Evolutionary conservation across 2,888 invertebrate genomes (phyloP).

Genomic region (Dicycla oo): DNA sequence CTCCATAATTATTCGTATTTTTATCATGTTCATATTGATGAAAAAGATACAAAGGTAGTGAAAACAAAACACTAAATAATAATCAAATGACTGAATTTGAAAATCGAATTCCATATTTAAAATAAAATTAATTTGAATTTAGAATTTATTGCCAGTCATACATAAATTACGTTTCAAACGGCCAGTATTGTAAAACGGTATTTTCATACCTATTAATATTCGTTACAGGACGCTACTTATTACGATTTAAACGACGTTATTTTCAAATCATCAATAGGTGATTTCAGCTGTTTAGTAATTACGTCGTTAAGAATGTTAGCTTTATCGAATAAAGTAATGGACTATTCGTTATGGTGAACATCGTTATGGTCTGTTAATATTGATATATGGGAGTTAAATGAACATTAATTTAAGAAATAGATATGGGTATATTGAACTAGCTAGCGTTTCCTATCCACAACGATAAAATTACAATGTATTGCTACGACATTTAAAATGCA

Average conservation of each 20-base stretch:
- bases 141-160: too few species aligned
- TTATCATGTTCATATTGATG: too few species aligned
- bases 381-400: constrained; percentile 19
- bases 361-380: background rate
- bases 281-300: background rate
- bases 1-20: too few species aligned
- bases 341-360: background rate
- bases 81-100: too few species aligned
- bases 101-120: too few species aligned
- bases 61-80: too few species aligned
- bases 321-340: background rate
- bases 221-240: background rate
- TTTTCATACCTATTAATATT: too few species aligned
- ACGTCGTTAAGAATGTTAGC: background rate
- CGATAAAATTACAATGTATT: background rate
- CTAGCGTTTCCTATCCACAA: background rate
- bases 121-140: too few species aligned
- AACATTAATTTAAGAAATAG: constrained; percentile 20
- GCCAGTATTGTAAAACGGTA: too few species aligned
- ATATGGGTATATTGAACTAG: constrained; percentile 11
- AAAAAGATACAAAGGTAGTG: too few species aligned
- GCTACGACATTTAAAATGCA: background rate
- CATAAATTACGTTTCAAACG: too few species aligned
- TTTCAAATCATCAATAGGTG: background rate
- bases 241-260: background rate